Evolutionary conservation across 1,140 invertebrate genomes (phyloP).

Genomic region (Drosophila murphyi): DNA sequence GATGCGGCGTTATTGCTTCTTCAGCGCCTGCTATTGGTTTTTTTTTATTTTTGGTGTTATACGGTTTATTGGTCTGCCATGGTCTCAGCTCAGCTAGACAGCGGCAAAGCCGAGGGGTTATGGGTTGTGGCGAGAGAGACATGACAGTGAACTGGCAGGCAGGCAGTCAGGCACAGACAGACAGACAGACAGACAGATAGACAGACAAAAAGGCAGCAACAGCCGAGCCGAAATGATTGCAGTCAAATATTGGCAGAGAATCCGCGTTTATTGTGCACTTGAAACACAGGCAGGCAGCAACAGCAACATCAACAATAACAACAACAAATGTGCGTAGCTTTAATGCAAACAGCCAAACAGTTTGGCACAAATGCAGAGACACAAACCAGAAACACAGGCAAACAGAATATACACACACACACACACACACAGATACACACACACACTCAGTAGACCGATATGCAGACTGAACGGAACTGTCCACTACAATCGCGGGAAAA

Average conservation of each 20-base stretch:
- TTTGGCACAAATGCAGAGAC: slow-evolving; percentile 37
- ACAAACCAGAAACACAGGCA: slow-evolving; percentile 1
- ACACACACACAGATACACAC: slow-evolving; percentile 17
- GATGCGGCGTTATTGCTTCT: slow-evolving; percentile 69
- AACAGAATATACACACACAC: slow-evolving; percentile 14
- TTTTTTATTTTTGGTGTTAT: slow-evolving; percentile 33
- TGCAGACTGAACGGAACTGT: background rate
- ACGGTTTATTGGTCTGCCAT: slow-evolving; percentile 62
- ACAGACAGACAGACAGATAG: slow-evolving; percentile 14
- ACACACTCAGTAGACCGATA: slow-evolving; percentile 14
- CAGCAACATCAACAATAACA: slow-evolving; percentile 1
- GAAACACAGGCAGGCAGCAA: slow-evolving; percentile 38
- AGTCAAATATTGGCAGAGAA: slow-evolving; percentile 78
- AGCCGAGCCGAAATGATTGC: slow-evolving; percentile 77
- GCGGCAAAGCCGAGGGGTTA: background rate
- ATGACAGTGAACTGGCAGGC: background rate
- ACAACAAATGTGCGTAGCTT: slow-evolving; percentile 38
- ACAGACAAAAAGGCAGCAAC: slow-evolving; percentile 35
- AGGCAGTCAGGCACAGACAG: background rate
- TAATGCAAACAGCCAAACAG: slow-evolving; percentile 62
- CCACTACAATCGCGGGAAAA: slow-evolving; percentile 36
- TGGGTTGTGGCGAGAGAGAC: background rate
- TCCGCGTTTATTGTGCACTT: slow-evolving; percentile 79
- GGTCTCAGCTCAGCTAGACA: slow-evolving; percentile 30
- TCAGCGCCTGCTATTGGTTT: slow-evolving; percentile 41